Percentiles rank a stretch among this genome's conserved stretches.
Evolutionary conservation across 1,140 invertebrate genomes (phyloP).

Genomic region (Batillaria attramentaria): DNA sequence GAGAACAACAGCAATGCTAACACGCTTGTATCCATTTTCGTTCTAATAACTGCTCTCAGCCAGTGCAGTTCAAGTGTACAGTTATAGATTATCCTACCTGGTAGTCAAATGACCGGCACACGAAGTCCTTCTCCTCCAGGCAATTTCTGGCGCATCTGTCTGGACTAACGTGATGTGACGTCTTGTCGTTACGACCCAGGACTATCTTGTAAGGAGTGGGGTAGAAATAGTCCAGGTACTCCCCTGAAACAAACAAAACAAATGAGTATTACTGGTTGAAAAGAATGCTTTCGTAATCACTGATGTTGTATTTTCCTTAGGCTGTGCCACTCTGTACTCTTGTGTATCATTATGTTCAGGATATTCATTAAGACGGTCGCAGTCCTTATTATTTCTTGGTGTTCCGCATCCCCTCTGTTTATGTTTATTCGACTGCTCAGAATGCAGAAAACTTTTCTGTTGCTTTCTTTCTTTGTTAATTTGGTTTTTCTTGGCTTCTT

Average conservation of each 20-base stretch:
- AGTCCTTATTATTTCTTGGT: not conserved
- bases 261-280: no score
- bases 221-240: slow-evolving; percentile 62
- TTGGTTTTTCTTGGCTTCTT: no score
- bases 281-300: not conserved
- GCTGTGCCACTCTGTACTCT: no score
- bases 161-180: slow-evolving; percentile 54
- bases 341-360: no score
- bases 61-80: no score
- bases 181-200: slow-evolving; percentile 64
- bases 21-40: no score
- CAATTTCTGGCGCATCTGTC: slow-evolving; percentile 66
- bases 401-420: no score
- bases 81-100: slow-evolving; percentile 62
- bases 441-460: no score
- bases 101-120: slow-evolving; percentile 69
- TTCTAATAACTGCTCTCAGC: no score
- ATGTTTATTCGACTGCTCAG: no score
- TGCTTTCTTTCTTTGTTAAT: no score
- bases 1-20: no score
- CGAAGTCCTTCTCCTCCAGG: slow-evolving; percentile 62
- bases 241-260: slow-evolving; percentile 49
- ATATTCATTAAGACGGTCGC: not conserved
- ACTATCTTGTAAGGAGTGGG: slow-evolving; percentile 65
- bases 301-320: not conserved